Evolutionary conservation across 2,797 vertebrate species (phyloP), one percentile per base, ranked within the genome.

Genomic region (Geotria australis): DNA sequence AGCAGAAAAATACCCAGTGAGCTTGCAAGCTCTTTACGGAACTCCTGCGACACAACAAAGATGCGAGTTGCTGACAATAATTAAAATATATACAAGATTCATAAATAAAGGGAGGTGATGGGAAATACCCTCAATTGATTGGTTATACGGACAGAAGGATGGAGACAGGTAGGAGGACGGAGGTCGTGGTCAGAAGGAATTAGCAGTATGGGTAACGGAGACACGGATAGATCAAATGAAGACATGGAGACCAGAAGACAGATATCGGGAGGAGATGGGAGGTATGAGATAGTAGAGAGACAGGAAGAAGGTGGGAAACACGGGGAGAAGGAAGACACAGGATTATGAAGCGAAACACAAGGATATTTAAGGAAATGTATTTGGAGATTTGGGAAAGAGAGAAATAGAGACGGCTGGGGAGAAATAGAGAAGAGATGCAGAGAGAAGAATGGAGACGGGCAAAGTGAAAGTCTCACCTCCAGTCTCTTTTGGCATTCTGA

Each of bases 401-500:
- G 4, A 38, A 38, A 38, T 24, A 24, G 24, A 38, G 24, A 5
- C 24, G 24, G 24, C 46, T 38, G 24, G 24, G 38, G 24, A 38
- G 24, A 38, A 24, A 38, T 24, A 38, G 4, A 24, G 24, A 38
- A 38, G 24, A 57, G 10, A 24, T n/a, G 9, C 45, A 57, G 10
- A 15, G 8, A 56, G 46, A 7, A 15, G 60, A 24, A 57, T 46
- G 46, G 15, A 13, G 45, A 13, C n/a, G 46, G 5, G 58, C 45
- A 59, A 57, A 59, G 24, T 48, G 24, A 14, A 57, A 59, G 9
- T 59, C 75, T 73, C 66, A 96, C 89, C 77, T 96, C 89, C 61
- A 96, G 73, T 68, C 89, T 76, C 57, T 94, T 94, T 64, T 98
- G 96, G 73, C 91, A 98, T 74, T 98, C 91, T 60, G 89, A 89